Conservation (phyloP, 2,888 invertebrate genomes). For the Notodonta ziczac region DNA sequence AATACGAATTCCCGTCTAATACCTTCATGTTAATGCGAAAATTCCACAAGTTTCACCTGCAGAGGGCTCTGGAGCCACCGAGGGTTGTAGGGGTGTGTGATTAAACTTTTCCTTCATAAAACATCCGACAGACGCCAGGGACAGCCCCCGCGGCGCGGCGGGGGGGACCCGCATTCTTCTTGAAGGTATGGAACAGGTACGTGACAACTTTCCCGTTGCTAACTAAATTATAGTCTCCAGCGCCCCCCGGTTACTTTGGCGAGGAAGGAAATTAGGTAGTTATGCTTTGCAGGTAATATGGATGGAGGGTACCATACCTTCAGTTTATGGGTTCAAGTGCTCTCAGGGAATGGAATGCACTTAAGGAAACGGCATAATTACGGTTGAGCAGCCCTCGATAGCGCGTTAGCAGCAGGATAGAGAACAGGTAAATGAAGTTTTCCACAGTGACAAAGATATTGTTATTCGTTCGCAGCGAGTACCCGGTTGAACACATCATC, state of each 20-base stretch:
- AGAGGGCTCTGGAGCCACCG: background rate
- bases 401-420: background rate
- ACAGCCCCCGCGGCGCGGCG: slow-evolving; percentile 3
- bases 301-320: background rate
- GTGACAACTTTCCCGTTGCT: slow-evolving; percentile 49
- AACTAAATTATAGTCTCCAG: slow-evolving; percentile 51
- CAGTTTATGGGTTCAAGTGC: slow-evolving; percentile 2
- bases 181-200: slow-evolving; percentile 40
- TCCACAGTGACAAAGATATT: too few species aligned
- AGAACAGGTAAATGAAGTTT: too few species aligned
- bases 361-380: background rate
- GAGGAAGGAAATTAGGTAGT: slow-evolving; percentile 7
- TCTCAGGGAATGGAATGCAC: background rate
- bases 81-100: slow-evolving; percentile 28
- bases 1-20: slow-evolving; percentile 19
- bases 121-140: slow-evolving; percentile 25
- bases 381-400: background rate
- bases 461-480: too few species aligned
- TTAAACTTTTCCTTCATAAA: slow-evolving; percentile 46
- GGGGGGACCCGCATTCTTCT: slow-evolving; percentile 40
- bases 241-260: slow-evolving; percentile 30
- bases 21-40: slow-evolving; percentile 41
- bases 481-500: too few species aligned
- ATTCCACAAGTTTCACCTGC: slow-evolving; percentile 36
- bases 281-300: slow-evolving; percentile 1